Evolutionary conservation across 2,113 vertebrate genomes (phyloP), one percentile per base, ranked within the genome.

Genomic region (Piprites chloris): DNA sequence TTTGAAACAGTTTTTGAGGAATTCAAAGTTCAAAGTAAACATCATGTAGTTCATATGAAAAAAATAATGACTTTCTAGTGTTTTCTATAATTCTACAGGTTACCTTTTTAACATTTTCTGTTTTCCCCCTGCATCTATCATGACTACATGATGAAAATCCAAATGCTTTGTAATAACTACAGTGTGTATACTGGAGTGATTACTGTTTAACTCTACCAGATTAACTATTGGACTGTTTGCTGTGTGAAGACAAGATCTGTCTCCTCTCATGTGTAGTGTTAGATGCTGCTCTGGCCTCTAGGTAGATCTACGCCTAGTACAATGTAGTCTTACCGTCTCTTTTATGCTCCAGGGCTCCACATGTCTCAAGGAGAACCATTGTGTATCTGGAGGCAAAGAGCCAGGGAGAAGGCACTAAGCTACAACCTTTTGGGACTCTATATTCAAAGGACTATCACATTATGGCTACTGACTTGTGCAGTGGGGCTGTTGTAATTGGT

Each of bases 121-220:
- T 53, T 81, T 47, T 2, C 5, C 11, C 11, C 5, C 2, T 3
- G 0, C 56, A 65, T 16, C 7, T 39, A 9, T 37, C 1, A 2
- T 32, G 8, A 71, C 63, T 62, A 35, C 55, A 8, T 35, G 35
- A 20, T 47, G 10, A 14, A 81, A 74, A 49, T 81, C 18, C 27
- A 42, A 39, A 5, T 76, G 9, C 41, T 76, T 81, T 68, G n/a
- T 62, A 58, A 5, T 53, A 85, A 33, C 4, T 44, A 28, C 16
- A 26, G 9, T 78, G 33, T 74, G 27, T 18, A 14, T 35, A 18
- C 44, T 72, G 22, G 28, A 33, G 7, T n/a, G 30, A 22, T 86
- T 77, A 58, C 41, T 49, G 4, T 69, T 86, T 77, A 44, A 28
- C 32, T 87, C 3, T 65, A 21, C 4, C 12, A 26, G 17, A 44